Conservation (phyloP, 1,140 invertebrate species). For the Bombus balteatus region DNA sequence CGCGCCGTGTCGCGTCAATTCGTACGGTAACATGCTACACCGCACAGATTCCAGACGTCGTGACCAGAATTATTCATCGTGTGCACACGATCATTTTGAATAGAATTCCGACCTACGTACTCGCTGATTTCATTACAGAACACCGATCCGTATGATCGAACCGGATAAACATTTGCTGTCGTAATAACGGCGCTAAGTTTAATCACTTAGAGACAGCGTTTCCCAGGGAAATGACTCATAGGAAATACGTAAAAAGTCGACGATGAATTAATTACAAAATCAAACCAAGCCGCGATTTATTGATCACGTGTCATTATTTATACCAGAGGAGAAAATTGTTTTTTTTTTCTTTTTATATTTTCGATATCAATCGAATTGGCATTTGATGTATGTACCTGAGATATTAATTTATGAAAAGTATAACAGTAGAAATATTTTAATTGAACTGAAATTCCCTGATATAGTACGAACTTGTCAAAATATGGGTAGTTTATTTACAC, state of each 20-base stretch:
- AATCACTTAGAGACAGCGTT: background rate
- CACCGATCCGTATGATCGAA: conserved; percentile 34
- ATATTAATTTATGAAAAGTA: background rate
- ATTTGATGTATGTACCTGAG: background rate
- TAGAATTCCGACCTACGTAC: conserved; percentile 43
- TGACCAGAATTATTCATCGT: conserved; percentile 44
- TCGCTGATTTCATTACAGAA: conserved; percentile 55
- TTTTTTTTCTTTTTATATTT: background rate
- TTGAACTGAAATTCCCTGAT: background rate
- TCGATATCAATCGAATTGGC: too few species aligned
- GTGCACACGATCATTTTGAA: conserved; percentile 41
- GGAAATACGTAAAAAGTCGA: conserved; percentile 14
- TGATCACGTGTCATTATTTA: too few species aligned
- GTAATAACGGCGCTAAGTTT: background rate
- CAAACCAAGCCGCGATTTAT: background rate
- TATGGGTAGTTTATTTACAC: background rate
- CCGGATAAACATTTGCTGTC: conserved; percentile 26
- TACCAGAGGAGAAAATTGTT: background rate
- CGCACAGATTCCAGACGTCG: conserved; percentile 37
- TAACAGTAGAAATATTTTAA: background rate
- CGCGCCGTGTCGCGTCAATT: conserved; percentile 28
- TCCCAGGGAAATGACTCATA: conserved; percentile 43
- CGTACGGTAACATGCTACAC: conserved; percentile 43
- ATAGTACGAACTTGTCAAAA: background rate
- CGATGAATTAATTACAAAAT: conserved; percentile 37